Evolutionary conservation across 2,888 invertebrate species (phyloP).

Genomic region (Diplazon laetatorius): DNA sequence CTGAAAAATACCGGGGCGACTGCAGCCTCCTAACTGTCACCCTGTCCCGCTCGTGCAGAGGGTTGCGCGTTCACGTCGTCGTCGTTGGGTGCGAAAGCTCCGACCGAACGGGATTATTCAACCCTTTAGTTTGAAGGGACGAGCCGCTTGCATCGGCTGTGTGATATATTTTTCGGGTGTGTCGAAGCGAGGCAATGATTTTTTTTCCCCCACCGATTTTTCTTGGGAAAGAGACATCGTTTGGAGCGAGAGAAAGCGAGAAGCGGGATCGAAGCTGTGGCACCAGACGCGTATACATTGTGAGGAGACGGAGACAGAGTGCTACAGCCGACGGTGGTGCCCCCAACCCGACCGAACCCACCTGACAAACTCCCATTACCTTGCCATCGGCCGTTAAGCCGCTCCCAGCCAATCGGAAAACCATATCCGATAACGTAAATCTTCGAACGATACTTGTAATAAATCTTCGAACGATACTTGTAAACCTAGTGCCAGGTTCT

Average conservation of each 20-base stretch:
- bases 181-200: constrained; percentile 6
- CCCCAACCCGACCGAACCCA: constrained; percentile 59
- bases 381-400: constrained; percentile 74
- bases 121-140: constrained; percentile 71
- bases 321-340: constrained; percentile 8
- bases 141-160: constrained; percentile 54
- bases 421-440: constrained; percentile 78
- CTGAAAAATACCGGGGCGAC: constrained; percentile 70
- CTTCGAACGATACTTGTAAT: constrained; percentile 64
- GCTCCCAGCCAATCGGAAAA: constrained; percentile 75
- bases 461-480: constrained; percentile 68
- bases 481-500: constrained; percentile 46
- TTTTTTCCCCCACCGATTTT: no score
- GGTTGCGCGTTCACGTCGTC: constrained; percentile 15
- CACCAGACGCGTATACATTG: constrained; percentile 8
- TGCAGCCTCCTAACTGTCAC: constrained; percentile 81
- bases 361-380: constrained; percentile 75
- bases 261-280: constrained; percentile 62
- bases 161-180: no score
- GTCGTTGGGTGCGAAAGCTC: constrained; percentile 21
- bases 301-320: constrained; percentile 34
- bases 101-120: constrained; percentile 49
- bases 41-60: constrained; percentile 56
- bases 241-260: constrained; percentile 38
- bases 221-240: no score